Percentiles rank a stretch among this genome's conserved stretches.
These are phyloP conservation scores for Myotis myotis DNA, from an alignment of 2,797 vertebrate species.

Conservation along the genomic window DNA sequence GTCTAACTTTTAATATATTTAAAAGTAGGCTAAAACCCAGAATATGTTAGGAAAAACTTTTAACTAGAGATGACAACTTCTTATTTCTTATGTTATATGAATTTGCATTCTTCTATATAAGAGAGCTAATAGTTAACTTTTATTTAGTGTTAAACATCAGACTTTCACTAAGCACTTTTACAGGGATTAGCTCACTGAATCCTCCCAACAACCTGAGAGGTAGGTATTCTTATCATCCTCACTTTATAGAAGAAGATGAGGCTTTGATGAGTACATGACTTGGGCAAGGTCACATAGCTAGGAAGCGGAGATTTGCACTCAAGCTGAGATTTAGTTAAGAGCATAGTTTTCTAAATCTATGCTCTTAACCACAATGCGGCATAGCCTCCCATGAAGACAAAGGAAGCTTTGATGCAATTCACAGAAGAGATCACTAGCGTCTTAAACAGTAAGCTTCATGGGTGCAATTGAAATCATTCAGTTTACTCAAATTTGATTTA, in stretches of 20 bases:
- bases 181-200: not conserved
- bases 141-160: not conserved
- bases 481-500: not conserved
- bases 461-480: not conserved
- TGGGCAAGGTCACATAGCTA: not conserved
- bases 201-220: not conserved
- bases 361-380: not conserved
- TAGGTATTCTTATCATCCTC: not conserved
- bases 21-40: constrained; percentile 33
- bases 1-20: constrained; percentile 48
- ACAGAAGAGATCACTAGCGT: not conserved
- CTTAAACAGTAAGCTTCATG: not conserved
- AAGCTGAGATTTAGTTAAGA: not conserved
- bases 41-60: not conserved
- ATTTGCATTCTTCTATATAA: not conserved
- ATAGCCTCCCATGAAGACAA: not conserved
- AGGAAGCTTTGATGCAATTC: not conserved
- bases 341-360: not conserved
- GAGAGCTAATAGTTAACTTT: constrained; percentile 17
- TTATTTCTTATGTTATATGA: constrained; percentile 37
- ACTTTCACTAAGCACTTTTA: not conserved
- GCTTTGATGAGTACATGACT: constrained; percentile 15
- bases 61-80: not conserved
- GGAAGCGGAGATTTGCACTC: not conserved
- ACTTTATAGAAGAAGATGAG: not conserved